phyloP scores from a whole-genome alignment of 2,888 invertebrate species.

The Clostera curtula region DNA sequence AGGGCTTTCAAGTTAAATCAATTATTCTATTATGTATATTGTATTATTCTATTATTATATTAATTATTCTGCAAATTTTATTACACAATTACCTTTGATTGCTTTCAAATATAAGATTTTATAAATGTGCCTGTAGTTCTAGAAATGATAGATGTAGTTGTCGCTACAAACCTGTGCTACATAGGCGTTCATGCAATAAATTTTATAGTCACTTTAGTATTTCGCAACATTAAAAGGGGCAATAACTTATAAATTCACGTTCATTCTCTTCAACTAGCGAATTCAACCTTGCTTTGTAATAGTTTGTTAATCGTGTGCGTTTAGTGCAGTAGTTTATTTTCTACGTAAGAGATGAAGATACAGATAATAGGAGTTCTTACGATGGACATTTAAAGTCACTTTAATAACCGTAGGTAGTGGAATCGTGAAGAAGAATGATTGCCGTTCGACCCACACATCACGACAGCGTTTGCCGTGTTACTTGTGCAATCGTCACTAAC shows the following conservation, averaged over 20 bases:
- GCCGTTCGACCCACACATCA: constrained; percentile 56
- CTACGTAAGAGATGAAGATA: constrained; percentile 23
- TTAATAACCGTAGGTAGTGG: constrained; percentile 41
- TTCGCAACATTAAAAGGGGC: constrained; percentile 16
- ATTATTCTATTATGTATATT: too few species aligned
- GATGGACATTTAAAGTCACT: constrained; percentile 39
- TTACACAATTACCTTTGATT: too few species aligned
- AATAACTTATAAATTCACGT: constrained; percentile 21
- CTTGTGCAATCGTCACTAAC: constrained; percentile 52
- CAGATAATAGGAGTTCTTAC: constrained; percentile 17
- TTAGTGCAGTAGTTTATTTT: constrained; percentile 31
- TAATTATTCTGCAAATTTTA: too few species aligned
- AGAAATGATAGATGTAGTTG: constrained; percentile 19
- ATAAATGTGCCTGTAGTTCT: too few species aligned
- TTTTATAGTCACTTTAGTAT: constrained; percentile 18
- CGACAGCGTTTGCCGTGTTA: constrained; percentile 31
- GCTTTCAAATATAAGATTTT: too few species aligned
- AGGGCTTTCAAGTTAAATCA: too few species aligned
- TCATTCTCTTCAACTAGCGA: constrained; percentile 17
- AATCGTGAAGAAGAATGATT: constrained; percentile 64
- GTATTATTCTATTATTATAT: too few species aligned
- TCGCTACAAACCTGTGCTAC: constrained; percentile 10
- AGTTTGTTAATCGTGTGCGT: constrained; percentile 21
- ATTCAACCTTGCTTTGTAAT: constrained; percentile 19
- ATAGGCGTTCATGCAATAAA: constrained; percentile 16